Conservation (phyloP, 2,113 vertebrate genomes). For the Brachirus orientalis region DNA sequence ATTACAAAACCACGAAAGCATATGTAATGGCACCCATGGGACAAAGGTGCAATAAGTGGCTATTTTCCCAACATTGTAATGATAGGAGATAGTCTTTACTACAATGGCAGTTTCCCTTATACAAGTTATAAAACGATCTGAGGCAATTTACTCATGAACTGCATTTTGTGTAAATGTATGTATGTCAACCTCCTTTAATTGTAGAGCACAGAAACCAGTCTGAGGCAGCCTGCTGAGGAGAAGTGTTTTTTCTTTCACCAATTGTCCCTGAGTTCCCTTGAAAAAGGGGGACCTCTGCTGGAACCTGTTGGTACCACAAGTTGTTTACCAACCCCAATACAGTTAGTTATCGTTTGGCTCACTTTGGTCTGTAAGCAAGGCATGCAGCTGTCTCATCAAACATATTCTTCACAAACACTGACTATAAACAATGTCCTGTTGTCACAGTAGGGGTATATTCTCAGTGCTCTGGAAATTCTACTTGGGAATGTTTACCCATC, state of each 20-base stretch:
- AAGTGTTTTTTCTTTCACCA: slow-evolving; percentile 30
- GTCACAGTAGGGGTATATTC: neutral
- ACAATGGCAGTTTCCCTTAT: slow-evolving; percentile 18
- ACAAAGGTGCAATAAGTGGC: slow-evolving; percentile 22
- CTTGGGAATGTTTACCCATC: neutral
- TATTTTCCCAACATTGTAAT: slow-evolving; percentile 31
- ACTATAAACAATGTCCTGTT: neutral
- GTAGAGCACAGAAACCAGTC: slow-evolving; percentile 72
- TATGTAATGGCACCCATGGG: slow-evolving; percentile 10
- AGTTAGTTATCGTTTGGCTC: slow-evolving; percentile 1
- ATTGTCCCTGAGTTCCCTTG: slow-evolving; percentile 38
- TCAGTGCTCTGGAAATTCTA: neutral
- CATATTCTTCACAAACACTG: neutral
- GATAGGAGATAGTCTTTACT: slow-evolving; percentile 17
- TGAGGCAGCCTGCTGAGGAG: slow-evolving; percentile 71
- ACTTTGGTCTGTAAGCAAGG: slow-evolving; percentile 13
- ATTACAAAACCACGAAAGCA: slow-evolving; percentile 50
- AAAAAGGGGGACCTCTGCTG: slow-evolving; percentile 70
- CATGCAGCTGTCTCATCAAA: slow-evolving; percentile 19
- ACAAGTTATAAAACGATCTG: slow-evolving; percentile 33
- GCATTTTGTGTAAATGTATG: neutral
- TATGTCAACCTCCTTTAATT: slow-evolving; percentile 36
- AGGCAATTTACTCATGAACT: neutral
- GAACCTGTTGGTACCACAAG: slow-evolving; percentile 52
- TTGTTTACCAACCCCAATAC: slow-evolving; percentile 74